These are phyloP conservation scores for Ceratina japonica DNA, from an alignment of 1,140 invertebrate species.

Conservation along the genomic window DNA sequence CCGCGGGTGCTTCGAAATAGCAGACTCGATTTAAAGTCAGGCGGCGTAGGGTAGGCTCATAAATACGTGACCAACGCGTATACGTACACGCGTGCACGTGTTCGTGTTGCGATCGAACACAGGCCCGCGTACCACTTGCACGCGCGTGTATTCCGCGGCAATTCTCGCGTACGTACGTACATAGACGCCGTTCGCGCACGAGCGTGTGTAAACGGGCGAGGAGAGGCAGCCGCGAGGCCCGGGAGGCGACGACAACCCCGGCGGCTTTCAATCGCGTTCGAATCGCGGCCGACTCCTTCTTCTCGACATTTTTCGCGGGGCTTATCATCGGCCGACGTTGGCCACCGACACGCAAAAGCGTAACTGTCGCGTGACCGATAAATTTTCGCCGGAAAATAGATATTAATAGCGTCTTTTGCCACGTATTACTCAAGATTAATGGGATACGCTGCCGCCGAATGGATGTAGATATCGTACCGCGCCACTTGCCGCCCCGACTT, in stretches of 20 bases:
- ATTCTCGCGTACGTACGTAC: not conserved
- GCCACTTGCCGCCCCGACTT: not conserved
- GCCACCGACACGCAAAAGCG: slow-evolving; percentile 7
- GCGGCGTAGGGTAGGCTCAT: slow-evolving; percentile 55
- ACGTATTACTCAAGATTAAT: slow-evolving; percentile 39
- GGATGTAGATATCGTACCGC: not conserved
- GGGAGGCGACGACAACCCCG: slow-evolving; percentile 54
- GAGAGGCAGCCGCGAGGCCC: not conserved
- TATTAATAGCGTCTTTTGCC: slow-evolving; percentile 42
- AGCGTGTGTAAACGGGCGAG: too few species aligned
- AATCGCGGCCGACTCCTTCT: slow-evolving; percentile 25
- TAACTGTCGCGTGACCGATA: slow-evolving; percentile 35
- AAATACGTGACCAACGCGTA: slow-evolving; percentile 57
- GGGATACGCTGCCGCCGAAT: not conserved
- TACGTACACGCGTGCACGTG: not conserved
- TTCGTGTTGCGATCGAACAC: slow-evolving; percentile 17
- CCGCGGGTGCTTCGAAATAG: slow-evolving; percentile 36
- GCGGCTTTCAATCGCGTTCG: slow-evolving; percentile 56
- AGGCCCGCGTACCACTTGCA: not conserved
- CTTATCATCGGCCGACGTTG: slow-evolving; percentile 23
- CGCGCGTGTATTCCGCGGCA: not conserved
- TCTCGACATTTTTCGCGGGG: slow-evolving; percentile 16
- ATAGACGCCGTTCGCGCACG: not conserved
- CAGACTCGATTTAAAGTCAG: slow-evolving; percentile 61
- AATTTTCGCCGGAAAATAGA: slow-evolving; percentile 40